phyloP scores from a whole-genome alignment of 2,888 invertebrate genomes.

The Rhaphigaster nebulosa region DNA sequence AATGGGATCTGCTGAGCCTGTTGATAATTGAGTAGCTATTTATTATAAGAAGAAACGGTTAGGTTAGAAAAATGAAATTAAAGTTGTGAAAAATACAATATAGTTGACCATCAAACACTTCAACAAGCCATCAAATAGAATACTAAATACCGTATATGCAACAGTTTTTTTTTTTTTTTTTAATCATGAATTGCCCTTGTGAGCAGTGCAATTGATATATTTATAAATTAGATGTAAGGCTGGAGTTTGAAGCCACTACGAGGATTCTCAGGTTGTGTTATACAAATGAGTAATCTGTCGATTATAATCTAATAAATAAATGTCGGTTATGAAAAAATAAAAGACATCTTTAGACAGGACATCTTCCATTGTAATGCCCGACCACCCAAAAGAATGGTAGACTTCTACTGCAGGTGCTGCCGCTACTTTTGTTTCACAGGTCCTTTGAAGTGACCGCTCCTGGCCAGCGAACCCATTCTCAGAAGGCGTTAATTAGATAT shows the following conservation, averaged over 20 bases:
- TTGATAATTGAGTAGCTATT: too few relatives aligned
- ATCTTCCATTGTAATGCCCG: background rate
- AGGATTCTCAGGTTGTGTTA: background rate
- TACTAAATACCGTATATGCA: too few relatives aligned
- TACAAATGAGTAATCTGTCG: background rate
- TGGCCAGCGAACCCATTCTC: slow-evolving; percentile 20
- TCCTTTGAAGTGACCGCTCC: background rate
- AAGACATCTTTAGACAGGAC: background rate
- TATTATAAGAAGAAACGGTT: too few relatives aligned
- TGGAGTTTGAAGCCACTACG: background rate
- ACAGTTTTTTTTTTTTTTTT: too few relatives aligned
- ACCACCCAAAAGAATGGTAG: background rate
- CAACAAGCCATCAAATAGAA: too few relatives aligned
- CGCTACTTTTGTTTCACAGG: background rate
- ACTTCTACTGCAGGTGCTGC: background rate
- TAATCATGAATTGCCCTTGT: too few relatives aligned
- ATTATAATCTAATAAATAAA: background rate
- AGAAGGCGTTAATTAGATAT: background rate
- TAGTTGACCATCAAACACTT: too few relatives aligned
- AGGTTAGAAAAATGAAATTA: too few relatives aligned
- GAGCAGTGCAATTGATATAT: too few relatives aligned
- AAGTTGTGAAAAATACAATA: too few relatives aligned
- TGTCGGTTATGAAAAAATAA: background rate
- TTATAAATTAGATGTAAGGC: background rate
- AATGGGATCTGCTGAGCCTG: too few relatives aligned